phyloP scores from a whole-genome alignment of 2,113 vertebrate species.

The Nettapus auritus region DNA sequence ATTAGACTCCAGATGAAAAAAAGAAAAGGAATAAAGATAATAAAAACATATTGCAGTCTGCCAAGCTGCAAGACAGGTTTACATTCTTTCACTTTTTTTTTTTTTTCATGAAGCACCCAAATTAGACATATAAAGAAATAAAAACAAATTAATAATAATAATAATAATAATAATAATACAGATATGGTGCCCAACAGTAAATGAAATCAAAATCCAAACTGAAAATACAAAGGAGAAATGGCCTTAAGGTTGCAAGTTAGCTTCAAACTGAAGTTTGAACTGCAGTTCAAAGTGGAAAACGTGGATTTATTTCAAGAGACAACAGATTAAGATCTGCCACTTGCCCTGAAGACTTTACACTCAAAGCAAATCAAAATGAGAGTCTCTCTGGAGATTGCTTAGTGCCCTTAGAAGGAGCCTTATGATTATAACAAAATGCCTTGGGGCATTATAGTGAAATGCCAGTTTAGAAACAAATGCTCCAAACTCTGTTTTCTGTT shows the following conservation, averaged over 20 bases:
- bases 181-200: background rate
- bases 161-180: background rate
- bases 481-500: slow-evolving; percentile 18
- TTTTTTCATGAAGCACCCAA: background rate
- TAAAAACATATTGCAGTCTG: background rate
- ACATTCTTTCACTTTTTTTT: background rate
- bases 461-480: slow-evolving; percentile 11
- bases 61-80: background rate
- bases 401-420: background rate
- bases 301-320: slow-evolving; percentile 24
- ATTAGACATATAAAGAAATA: background rate
- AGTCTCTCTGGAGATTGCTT: background rate
- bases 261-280: slow-evolving; percentile 1
- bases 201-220: background rate
- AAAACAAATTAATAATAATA: background rate
- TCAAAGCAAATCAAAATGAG: slow-evolving; percentile 23
- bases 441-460: background rate
- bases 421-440: background rate
- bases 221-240: background rate
- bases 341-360: slow-evolving; percentile 11
- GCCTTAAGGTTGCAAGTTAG: background rate
- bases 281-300: slow-evolving; percentile 33
- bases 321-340: slow-evolving; percentile 43
- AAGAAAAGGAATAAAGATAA: background rate
- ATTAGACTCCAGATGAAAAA: background rate